Evolutionary conservation across 64 coral and sea anemone species (phyloP).

Genomic region (Dendrophyllia cribrosa): DNA sequence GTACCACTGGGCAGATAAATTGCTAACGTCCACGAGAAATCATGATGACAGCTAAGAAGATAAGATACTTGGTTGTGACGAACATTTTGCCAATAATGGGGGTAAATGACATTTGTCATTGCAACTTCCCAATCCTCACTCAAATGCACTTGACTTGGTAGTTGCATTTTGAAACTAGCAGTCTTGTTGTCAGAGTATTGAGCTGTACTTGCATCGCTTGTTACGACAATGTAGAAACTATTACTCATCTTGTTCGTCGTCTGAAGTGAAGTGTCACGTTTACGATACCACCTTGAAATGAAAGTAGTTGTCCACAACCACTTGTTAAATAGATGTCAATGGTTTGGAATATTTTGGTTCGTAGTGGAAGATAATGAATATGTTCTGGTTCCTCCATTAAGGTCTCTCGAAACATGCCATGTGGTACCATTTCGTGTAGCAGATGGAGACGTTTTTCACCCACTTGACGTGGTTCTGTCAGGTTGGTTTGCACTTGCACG

Average conservation of each 20-base stretch:
- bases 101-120: not conserved
- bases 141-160: not conserved
- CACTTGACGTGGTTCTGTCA: constrained; percentile 3
- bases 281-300: not conserved
- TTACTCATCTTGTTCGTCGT: not conserved
- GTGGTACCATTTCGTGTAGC: not conserved
- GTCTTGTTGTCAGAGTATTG: not conserved
- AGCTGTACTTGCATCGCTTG: not conserved
- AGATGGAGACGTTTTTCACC: not conserved
- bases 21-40: not conserved
- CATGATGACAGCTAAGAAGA: not conserved
- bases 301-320: not conserved
- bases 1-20: constrained; percentile 36
- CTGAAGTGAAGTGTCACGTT: not conserved
- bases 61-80: not conserved
- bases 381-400: not conserved
- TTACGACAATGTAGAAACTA: constrained; percentile 5
- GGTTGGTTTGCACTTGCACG: not conserved
- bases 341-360: not conserved
- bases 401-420: constrained; percentile 2
- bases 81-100: constrained; percentile 1
- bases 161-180: not conserved
- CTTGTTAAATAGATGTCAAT: constrained; percentile 21
- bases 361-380: not conserved
- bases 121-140: constrained; percentile 1